Evolutionary conservation across 2,888 invertebrate genomes (phyloP).

Genomic region (Drosophila borealis): DNA sequence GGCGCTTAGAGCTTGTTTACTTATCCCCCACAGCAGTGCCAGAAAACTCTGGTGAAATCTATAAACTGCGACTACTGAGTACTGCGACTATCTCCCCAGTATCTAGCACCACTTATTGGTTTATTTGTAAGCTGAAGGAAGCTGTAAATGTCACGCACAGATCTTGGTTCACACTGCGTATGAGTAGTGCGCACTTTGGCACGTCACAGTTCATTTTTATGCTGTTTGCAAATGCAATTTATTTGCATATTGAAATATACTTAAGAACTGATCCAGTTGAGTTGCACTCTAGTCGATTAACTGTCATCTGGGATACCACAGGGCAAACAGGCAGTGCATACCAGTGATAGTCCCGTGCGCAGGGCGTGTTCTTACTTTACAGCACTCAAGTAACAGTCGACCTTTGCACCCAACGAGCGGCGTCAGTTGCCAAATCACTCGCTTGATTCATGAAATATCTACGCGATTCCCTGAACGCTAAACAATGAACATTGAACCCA

Average conservation of each 20-base stretch:
- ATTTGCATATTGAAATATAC: slow-evolving; percentile 7
- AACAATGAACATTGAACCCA: slow-evolving; percentile 43
- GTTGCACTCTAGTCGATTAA: no score
- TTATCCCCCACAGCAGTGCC: slow-evolving; percentile 17
- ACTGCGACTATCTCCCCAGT: not conserved
- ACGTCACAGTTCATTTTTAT: not conserved
- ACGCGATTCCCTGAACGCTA: slow-evolving; percentile 49
- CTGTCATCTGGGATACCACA: not conserved
- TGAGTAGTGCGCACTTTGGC: slow-evolving; percentile 38
- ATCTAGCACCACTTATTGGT: slow-evolving; percentile 34
- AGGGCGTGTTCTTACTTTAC: slow-evolving; percentile 60
- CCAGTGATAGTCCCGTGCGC: slow-evolving; percentile 57
- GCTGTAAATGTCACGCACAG: slow-evolving; percentile 30
- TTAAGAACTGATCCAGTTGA: not conserved
- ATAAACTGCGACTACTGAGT: slow-evolving; percentile 10
- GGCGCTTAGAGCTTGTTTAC: slow-evolving; percentile 69
- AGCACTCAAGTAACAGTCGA: slow-evolving; percentile 35
- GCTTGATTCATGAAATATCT: slow-evolving; percentile 80
- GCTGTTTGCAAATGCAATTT: not conserved
- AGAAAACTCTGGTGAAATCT: slow-evolving; percentile 29
- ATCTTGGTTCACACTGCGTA: slow-evolving; percentile 28
- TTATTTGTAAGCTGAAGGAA: slow-evolving; percentile 25
- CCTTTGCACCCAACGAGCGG: slow-evolving; percentile 35
- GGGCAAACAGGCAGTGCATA: not conserved
- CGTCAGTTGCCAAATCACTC: slow-evolving; percentile 74